A percentile compares a stretch with the other conserved stretches of the same genome.
These are phyloP conservation scores for Pammene fasciana DNA, from an alignment of 2,888 invertebrate species.

Conservation along the genomic window DNA sequence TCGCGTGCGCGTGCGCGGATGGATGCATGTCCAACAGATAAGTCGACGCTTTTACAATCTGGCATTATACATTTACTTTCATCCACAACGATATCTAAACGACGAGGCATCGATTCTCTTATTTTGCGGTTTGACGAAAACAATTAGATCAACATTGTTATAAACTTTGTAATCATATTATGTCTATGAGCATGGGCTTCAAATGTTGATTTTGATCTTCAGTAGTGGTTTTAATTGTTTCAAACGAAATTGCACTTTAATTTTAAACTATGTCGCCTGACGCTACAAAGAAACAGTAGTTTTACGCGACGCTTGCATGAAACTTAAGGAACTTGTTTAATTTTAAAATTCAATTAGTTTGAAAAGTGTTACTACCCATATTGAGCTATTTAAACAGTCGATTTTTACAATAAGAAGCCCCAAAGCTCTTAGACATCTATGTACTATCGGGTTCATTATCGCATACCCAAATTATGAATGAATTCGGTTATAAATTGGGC, in stretches of 20 bases:
- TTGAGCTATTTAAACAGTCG: neutral
- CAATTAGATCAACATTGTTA: neutral
- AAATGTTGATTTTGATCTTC: neutral
- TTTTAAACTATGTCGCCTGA: neutral
- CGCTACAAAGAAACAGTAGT: neutral
- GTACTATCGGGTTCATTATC: too few species aligned
- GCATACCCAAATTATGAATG: too few species aligned
- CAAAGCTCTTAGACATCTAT: neutral
- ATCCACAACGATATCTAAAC: constrained; percentile 30
- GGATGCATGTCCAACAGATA: constrained; percentile 44
- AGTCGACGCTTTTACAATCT: constrained; percentile 40
- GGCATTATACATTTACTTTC: constrained; percentile 24
- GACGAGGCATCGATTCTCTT: neutral
- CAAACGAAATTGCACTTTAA: neutral
- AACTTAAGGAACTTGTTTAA: constrained; percentile 3
- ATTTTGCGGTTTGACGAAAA: neutral
- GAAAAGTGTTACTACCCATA: neutral
- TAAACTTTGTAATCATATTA: neutral
- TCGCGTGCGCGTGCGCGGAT: constrained; percentile 50
- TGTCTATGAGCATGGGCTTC: constrained; percentile 11
- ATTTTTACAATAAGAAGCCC: constrained; percentile 5
- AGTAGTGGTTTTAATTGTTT: neutral
- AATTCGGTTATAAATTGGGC: too few species aligned
- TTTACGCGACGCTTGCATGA: neutral
- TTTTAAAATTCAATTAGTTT: neutral